Evolutionary conservation across 2,888 invertebrate species (phyloP).

Genomic region (Tolmerus cingulatus): DNA sequence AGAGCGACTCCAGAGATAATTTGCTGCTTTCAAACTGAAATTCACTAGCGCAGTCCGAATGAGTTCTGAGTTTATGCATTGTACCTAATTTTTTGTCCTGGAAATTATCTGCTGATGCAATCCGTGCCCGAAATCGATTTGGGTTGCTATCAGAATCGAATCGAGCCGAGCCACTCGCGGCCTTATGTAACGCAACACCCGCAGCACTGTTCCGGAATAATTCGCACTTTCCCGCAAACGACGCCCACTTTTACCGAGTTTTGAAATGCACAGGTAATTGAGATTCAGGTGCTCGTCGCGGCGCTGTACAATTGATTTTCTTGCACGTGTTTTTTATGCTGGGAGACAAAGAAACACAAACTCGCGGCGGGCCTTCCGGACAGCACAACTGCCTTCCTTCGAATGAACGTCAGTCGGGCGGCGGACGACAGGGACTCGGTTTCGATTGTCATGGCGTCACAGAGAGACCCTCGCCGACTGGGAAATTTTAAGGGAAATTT

Average conservation of each 20-base stretch:
- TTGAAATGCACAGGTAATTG: not conserved
- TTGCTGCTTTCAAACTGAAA: not conserved
- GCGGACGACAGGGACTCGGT: not conserved
- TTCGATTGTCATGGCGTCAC: not conserved
- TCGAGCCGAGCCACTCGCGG: not conserved
- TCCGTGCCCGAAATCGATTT: not conserved
- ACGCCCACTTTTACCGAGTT: not conserved
- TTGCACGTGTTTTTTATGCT: not conserved
- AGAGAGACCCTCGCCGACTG: not conserved
- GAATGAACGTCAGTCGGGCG: not conserved
- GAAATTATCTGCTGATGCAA: not conserved
- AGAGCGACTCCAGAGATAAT: conserved; percentile 46
- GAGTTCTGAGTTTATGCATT: conserved; percentile 24
- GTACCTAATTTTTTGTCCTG: not conserved
- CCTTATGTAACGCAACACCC: not conserved
- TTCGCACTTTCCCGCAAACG: not conserved
- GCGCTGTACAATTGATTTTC: not conserved
- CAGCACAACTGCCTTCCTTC: not conserved
- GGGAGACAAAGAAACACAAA: not conserved
- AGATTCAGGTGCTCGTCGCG: not conserved
- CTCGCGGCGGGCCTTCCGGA: not conserved
- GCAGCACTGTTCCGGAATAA: not conserved
- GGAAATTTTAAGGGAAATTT: not conserved
- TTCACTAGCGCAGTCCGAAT: not conserved
- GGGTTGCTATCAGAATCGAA: not conserved